Evolutionary conservation across 2,888 invertebrate species (phyloP).

Genomic region (Hedya salicella): DNA sequence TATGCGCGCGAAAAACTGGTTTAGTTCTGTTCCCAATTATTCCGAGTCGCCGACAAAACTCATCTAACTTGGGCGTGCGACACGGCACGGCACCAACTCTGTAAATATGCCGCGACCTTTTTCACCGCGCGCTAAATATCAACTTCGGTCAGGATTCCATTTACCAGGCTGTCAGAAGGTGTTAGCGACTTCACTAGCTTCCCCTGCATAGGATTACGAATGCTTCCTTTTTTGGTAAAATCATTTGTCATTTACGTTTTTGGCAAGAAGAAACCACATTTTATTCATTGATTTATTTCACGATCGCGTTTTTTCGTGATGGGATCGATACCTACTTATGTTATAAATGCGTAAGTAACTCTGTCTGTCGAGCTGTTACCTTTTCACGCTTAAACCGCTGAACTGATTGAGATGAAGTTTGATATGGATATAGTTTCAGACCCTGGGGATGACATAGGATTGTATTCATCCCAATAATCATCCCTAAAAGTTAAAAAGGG

Average conservation of each 20-base stretch:
- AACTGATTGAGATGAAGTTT: too few relatives aligned
- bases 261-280: neutral
- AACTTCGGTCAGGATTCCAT: slow-evolving; percentile 38
- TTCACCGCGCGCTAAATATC: slow-evolving; percentile 29
- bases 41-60: slow-evolving; percentile 41
- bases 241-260: slow-evolving; percentile 21
- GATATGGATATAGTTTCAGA: too few relatives aligned
- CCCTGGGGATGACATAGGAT: too few relatives aligned
- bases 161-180: slow-evolving; percentile 30
- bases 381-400: too few relatives aligned
- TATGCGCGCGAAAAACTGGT: slow-evolving; percentile 24
- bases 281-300: too few relatives aligned
- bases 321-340: too few relatives aligned
- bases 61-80: slow-evolving; percentile 41
- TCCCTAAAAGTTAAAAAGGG: too few relatives aligned
- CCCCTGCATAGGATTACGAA: slow-evolving; percentile 8
- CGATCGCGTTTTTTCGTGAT: too few relatives aligned
- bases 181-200: slow-evolving; percentile 32
- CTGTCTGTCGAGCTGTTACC: too few relatives aligned
- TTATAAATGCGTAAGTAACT: too few relatives aligned
- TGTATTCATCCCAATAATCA: too few relatives aligned
- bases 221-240: slow-evolving; percentile 1
- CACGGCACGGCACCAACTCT: slow-evolving; percentile 28
- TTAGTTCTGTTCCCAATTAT: slow-evolving; percentile 39
- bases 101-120: slow-evolving; percentile 40